Percentiles rank a stretch among this genome's conserved stretches.
Conservation (phyloP, 2,113 vertebrate genomes). For the Hystrix cristata region DNA sequence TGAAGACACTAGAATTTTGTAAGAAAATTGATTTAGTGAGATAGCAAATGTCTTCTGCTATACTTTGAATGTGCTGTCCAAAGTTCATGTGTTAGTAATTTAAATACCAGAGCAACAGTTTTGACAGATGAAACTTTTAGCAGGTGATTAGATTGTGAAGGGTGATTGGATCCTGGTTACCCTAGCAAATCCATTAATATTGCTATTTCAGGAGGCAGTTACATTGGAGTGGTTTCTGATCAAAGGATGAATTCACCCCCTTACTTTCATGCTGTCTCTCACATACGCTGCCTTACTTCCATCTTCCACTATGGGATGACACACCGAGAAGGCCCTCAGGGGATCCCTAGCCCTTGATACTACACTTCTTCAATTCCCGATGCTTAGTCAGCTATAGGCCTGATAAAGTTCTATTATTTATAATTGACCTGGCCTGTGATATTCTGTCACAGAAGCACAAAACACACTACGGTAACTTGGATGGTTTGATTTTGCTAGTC, state of each 20-base stretch:
- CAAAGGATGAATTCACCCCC: no score
- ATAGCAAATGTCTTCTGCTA: not conserved
- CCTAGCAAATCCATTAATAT: not conserved
- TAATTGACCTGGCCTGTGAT: not conserved
- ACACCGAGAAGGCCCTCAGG: not conserved
- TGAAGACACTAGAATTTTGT: not conserved
- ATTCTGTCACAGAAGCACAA: not conserved
- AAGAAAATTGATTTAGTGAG: not conserved
- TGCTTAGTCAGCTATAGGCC: not conserved
- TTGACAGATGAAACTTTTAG: not conserved
- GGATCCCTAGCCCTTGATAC: not conserved
- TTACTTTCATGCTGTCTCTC: not conserved
- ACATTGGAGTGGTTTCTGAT: not conserved
- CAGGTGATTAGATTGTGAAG: not conserved
- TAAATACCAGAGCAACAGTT: no score
- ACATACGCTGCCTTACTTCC: accelerated
- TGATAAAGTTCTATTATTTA: not conserved
- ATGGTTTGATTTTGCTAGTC: not conserved
- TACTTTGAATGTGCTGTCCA: not conserved
- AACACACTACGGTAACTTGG: not conserved
- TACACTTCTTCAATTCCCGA: not conserved
- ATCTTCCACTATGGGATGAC: not conserved
- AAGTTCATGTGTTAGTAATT: not conserved
- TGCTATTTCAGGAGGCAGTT: not conserved
- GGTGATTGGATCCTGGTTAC: not conserved